Percentiles rank a stretch among this genome's conserved stretches.
These are phyloP conservation scores for Lasioglossum calceatum DNA, from an alignment of 2,888 invertebrate genomes.

Conservation along the genomic window DNA sequence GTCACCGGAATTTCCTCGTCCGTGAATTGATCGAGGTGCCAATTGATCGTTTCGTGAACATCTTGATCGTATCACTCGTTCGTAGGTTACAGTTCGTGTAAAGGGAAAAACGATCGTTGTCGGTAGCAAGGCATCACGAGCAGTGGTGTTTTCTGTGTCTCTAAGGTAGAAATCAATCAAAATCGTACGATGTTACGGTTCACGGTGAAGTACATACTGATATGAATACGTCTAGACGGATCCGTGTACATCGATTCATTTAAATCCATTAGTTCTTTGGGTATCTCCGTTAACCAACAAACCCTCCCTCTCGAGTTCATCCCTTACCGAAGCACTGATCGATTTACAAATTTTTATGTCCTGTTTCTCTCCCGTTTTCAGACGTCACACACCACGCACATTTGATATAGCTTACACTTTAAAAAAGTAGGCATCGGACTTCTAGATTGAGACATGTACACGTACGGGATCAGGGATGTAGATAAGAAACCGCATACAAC, in stretches of 20 bases:
- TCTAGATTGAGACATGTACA: slow-evolving; percentile 27
- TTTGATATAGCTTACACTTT: slow-evolving; percentile 15
- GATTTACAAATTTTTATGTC: slow-evolving; percentile 16
- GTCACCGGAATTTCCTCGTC: slow-evolving; percentile 30
- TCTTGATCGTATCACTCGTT: slow-evolving; percentile 30
- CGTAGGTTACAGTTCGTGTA: slow-evolving; percentile 38
- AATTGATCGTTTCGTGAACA: slow-evolving; percentile 38
- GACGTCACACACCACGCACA: slow-evolving; percentile 20
- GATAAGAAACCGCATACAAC: slow-evolving; percentile 32
- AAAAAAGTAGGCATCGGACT: slow-evolving; percentile 22
- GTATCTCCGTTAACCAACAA: slow-evolving; percentile 40
- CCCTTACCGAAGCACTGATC: slow-evolving; percentile 26
- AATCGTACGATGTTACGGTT: not conserved
- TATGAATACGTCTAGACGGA: slow-evolving; percentile 19
- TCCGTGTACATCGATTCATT: slow-evolving; percentile 16
- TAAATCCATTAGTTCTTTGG: slow-evolving; percentile 35
- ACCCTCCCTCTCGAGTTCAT: slow-evolving; percentile 27
- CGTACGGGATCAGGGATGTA: slow-evolving; percentile 22
- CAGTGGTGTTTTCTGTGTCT: slow-evolving; percentile 2
- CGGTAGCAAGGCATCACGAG: slow-evolving; percentile 9
- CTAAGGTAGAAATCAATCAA: slow-evolving; percentile 26
- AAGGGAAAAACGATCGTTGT: slow-evolving; percentile 11
- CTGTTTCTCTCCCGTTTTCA: slow-evolving; percentile 14
- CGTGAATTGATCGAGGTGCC: slow-evolving; percentile 33
- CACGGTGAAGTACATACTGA: slow-evolving; percentile 27